Conservation (phyloP, 1,140 invertebrate genomes). For the Dinothrombium tinctorium region DNA sequence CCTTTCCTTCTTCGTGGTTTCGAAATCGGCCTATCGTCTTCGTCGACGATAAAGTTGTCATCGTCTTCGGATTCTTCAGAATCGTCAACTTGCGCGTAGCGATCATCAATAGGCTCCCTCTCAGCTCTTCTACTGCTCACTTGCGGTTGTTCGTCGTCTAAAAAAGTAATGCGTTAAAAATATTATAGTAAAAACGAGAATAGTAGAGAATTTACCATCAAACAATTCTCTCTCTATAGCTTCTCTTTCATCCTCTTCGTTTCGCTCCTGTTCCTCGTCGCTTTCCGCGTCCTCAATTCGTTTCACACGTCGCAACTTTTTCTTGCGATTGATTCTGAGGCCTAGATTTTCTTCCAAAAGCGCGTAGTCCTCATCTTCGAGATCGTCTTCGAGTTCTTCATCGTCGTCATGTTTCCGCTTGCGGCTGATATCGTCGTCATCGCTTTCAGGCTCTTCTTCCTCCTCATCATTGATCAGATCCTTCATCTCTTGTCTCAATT, state of each 20-base stretch:
- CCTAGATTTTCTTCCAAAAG: constrained; percentile 94
- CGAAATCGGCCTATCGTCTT: constrained; percentile 70
- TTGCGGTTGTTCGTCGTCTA: constrained; percentile 20
- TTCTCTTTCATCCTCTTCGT: constrained; percentile 22
- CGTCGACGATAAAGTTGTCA: constrained; percentile 93
- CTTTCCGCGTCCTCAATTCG: constrained; percentile 47
- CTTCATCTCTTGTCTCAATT: constrained; percentile 56
- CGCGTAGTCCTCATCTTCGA: constrained; percentile 96
- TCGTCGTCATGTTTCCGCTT: neutral
- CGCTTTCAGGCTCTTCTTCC: constrained; percentile 40
- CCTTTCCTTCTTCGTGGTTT: constrained; percentile 59
- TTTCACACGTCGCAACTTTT: constrained; percentile 61
- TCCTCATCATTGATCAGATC: constrained; percentile 86
- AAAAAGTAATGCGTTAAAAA: neutral
- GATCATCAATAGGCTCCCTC: constrained; percentile 1
- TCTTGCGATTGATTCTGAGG: constrained; percentile 64
- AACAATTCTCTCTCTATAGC: constrained; percentile 10
- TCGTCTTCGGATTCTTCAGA: constrained; percentile 30
- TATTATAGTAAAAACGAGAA: neutral
- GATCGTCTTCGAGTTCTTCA: constrained; percentile 50
- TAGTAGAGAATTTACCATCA: constrained; percentile 16
- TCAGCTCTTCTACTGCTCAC: neutral
- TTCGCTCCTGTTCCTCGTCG: constrained; percentile 21
- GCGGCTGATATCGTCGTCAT: constrained; percentile 33
- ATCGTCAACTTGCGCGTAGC: constrained; percentile 4